Evolutionary conservation across 2,888 invertebrate species (phyloP).

Genomic region (Tanaodytes sp.): DNA sequence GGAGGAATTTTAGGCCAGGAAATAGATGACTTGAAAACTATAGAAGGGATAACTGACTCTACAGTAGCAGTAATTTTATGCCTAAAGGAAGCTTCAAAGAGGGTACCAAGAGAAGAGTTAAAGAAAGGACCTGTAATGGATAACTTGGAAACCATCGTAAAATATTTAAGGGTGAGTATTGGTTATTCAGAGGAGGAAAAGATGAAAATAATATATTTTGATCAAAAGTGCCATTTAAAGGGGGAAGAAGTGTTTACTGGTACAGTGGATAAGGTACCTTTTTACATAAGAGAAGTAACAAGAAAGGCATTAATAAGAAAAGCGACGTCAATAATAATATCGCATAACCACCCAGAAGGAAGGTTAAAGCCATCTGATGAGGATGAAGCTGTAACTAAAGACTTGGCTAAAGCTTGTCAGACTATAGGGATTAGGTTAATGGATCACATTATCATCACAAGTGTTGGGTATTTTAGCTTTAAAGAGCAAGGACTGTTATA

Average conservation of each 20-base stretch:
- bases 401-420: constrained; percentile 13
- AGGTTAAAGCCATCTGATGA: background rate
- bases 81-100: background rate
- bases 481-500: too few relatives aligned
- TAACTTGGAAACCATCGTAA: constrained; percentile 5
- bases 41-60: background rate
- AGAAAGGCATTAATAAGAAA: background rate
- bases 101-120: background rate
- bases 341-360: constrained; percentile 12
- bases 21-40: constrained; percentile 3
- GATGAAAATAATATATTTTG: background rate
- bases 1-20: constrained; percentile 1
- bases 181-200: background rate
- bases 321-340: constrained; percentile 1
- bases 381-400: constrained; percentile 3
- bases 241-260: background rate
- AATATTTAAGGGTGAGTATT: constrained; percentile 9
- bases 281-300: constrained; percentile 1
- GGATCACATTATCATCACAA: constrained; percentile 20
- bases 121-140: background rate
- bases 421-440: constrained; percentile 13
- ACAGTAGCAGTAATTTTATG: constrained; percentile 4
- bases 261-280: constrained; percentile 1
- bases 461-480: constrained; percentile 12
- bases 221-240: constrained; percentile 1